Evolutionary conservation across 2,888 invertebrate species (phyloP).

Genomic region (Nymphalis c-album): DNA sequence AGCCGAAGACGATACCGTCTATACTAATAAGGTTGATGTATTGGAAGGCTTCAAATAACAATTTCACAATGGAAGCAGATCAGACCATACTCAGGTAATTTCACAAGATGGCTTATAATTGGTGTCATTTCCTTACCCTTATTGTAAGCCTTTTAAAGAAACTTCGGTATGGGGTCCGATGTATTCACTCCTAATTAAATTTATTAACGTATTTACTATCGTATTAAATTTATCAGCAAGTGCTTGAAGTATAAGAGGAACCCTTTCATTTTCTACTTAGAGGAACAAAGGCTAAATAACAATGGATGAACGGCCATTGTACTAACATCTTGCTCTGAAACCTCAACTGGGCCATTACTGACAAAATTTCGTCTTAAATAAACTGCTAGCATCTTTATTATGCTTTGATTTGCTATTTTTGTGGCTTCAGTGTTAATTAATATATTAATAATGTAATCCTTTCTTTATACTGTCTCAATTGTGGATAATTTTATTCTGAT

Average conservation of each 20-base stretch:
- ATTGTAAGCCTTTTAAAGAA: too few relatives aligned
- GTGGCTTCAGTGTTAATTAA: conserved; percentile 16
- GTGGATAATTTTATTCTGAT: too few relatives aligned
- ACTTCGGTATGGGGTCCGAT: too few relatives aligned
- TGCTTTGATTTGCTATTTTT: conserved; percentile 20
- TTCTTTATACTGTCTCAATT: background rate
- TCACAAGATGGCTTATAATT: too few relatives aligned
- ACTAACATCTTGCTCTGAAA: conserved; percentile 37
- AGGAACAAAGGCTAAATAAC: conserved; percentile 39
- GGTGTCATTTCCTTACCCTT: too few relatives aligned
- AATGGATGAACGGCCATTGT: conserved; percentile 36
- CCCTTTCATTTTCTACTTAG: conserved; percentile 35
- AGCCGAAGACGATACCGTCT: too few relatives aligned
- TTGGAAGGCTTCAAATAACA: too few relatives aligned
- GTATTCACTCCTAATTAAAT: background rate
- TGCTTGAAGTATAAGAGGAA: conserved; percentile 14
- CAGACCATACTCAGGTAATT: too few relatives aligned
- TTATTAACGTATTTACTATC: background rate
- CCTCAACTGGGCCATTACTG: conserved; percentile 37
- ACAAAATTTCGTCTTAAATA: conserved; percentile 33
- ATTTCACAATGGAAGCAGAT: too few relatives aligned
- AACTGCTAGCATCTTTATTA: conserved; percentile 28
- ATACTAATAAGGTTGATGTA: too few relatives aligned
- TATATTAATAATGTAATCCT: background rate
- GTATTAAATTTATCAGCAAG: conserved; percentile 21